These are phyloP conservation scores for Thamnophis sirtalis DNA, from an alignment of 2,113 vertebrate species.

Conservation along the genomic window DNA sequence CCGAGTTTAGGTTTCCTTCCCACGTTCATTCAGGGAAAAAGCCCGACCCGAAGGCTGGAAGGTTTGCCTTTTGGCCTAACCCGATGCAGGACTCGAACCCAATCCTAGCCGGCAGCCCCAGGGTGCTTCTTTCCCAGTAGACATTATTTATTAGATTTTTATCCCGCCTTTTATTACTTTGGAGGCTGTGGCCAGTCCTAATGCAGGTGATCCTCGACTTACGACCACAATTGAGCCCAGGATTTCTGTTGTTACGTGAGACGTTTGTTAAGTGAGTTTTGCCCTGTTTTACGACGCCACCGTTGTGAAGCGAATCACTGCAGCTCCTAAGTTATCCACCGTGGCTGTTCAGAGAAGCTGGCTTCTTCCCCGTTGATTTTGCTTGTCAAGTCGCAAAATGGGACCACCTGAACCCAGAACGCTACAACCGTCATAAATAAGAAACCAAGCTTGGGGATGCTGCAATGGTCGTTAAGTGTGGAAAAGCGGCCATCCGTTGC, in stretches of 20 bases:
- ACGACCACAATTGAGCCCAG: not conserved
- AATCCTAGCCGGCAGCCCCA: not conserved
- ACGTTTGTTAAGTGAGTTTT: not conserved
- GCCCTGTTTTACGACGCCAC: not conserved
- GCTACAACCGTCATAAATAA: not conserved
- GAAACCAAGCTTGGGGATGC: not conserved
- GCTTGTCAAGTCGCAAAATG: not conserved
- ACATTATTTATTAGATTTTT: not conserved
- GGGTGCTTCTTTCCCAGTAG: not conserved
- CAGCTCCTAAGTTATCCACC: not conserved
- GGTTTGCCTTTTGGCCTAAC: not conserved
- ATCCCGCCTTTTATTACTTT: not conserved
- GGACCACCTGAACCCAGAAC: not conserved
- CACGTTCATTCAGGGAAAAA: not conserved
- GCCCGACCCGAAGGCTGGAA: not conserved
- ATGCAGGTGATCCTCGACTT: not conserved
- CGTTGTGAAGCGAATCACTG: not conserved
- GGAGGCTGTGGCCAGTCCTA: not conserved
- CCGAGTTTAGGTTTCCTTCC: not conserved
- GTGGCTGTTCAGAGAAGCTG: not conserved
- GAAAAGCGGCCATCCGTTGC: too few species aligned
- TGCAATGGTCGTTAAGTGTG: not conserved
- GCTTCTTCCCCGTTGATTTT: not conserved
- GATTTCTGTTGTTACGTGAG: not conserved
- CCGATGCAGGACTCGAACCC: not conserved